These are phyloP conservation scores for Pantala flavescens DNA, from an alignment of 1,140 invertebrate species.

Conservation along the genomic window DNA sequence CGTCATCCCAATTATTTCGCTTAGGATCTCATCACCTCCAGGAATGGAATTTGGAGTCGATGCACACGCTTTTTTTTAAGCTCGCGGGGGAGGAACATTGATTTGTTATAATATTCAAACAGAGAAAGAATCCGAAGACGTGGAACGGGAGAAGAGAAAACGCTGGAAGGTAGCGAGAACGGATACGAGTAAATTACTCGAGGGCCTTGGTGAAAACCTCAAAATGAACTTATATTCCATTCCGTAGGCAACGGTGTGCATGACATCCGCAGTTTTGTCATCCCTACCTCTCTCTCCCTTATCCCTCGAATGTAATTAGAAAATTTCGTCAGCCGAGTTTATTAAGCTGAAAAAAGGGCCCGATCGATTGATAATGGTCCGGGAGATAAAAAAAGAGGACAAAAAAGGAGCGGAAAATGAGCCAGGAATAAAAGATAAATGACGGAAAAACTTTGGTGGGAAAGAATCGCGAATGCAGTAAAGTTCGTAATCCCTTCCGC, in stretches of 20 bases:
- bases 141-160: neutral
- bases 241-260: neutral
- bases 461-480: neutral
- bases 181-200: neutral
- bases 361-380: neutral
- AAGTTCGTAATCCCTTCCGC: neutral
- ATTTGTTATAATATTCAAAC: no score
- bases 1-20: no score
- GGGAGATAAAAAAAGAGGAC: neutral
- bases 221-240: neutral
- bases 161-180: neutral
- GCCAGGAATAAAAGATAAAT: neutral
- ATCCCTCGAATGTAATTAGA: conserved; percentile 9
- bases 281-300: neutral
- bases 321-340: conserved; percentile 6
- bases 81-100: no score
- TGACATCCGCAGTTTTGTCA: neutral
- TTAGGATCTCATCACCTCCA: no score
- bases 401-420: neutral
- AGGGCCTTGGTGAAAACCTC: neutral
- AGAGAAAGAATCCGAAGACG: neutral
- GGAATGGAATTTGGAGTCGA: no score
- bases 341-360: neutral
- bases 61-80: no score
- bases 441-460: neutral